Conservation (phyloP, 2,113 vertebrate species). For the Neomonachus schauinslandi region DNA sequence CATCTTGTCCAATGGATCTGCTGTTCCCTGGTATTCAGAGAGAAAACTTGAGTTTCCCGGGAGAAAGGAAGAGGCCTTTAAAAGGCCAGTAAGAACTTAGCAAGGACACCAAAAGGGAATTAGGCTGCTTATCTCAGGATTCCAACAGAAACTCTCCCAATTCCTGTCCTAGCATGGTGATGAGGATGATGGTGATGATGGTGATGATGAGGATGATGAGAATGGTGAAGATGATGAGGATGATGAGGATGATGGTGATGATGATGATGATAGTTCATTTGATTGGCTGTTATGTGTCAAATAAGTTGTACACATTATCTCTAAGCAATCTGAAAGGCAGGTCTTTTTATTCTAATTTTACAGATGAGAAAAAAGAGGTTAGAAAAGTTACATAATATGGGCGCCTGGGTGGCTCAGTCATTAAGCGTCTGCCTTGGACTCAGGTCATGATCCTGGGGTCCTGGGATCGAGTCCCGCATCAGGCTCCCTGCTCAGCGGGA, state of each 20-base stretch:
- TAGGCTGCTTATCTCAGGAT: not conserved
- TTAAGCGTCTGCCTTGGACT: too few species aligned
- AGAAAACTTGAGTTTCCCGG: not conserved
- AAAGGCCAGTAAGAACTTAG: constrained; percentile 5
- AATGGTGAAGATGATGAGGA: too few species aligned
- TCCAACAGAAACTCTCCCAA: not conserved
- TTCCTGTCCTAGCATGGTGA: not conserved
- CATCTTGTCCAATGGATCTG: not conserved
- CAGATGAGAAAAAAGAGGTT: not conserved
- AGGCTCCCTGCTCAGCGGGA: too few species aligned
- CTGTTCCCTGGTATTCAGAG: not conserved
- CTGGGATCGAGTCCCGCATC: too few species aligned
- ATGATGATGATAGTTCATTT: not conserved
- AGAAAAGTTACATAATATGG: not conserved
- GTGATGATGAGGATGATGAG: too few species aligned
- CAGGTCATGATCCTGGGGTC: too few species aligned
- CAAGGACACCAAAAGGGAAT: not conserved
- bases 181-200: not conserved
- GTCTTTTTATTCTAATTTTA: constrained; percentile 12
- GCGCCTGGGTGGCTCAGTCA: too few species aligned
- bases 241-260: not conserved
- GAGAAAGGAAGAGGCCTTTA: not conserved
- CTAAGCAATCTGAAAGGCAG: not conserved
- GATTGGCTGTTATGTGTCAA: not conserved
- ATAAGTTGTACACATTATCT: not conserved